These are phyloP conservation scores for Montipora efflorescens DNA, from an alignment of 64 coral and sea anemone genomes.

Conservation along the genomic window DNA sequence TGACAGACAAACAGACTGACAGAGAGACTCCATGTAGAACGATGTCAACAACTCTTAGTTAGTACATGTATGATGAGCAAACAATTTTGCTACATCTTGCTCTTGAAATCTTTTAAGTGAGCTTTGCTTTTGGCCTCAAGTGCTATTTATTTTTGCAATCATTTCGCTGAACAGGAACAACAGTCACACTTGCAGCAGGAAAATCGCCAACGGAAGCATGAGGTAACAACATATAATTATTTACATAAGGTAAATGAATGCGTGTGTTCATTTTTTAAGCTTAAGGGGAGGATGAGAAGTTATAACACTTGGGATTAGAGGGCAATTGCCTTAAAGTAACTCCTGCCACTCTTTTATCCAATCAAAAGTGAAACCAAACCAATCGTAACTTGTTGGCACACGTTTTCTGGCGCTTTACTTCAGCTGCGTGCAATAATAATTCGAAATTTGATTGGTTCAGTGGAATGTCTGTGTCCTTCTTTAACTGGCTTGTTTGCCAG, in stretches of 20 bases:
- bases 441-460: background rate
- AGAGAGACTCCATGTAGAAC: too few relatives aligned
- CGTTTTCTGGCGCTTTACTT: background rate
- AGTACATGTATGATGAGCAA: too few relatives aligned
- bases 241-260: background rate
- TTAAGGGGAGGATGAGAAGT: background rate
- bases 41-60: too few relatives aligned
- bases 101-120: too few relatives aligned
- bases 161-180: conserved; percentile 16
- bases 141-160: too few relatives aligned
- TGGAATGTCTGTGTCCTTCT: background rate
- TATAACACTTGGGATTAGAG: background rate
- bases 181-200: conserved; percentile 10
- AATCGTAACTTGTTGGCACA: too few relatives aligned
- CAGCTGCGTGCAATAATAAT: background rate
- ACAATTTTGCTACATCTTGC: too few relatives aligned
- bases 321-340: background rate
- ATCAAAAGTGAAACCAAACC: too few relatives aligned
- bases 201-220: conserved; percentile 11
- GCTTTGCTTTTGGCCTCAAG: too few relatives aligned
- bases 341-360: background rate
- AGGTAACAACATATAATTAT: conserved; percentile 22
- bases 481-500: background rate
- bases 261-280: too few relatives aligned
- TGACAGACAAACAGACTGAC: too few relatives aligned